A percentile compares a stretch with the other conserved stretches of the same genome.
Evolutionary conservation across 2,888 invertebrate genomes (phyloP).

Genomic region (Drosophila gaucha): DNA sequence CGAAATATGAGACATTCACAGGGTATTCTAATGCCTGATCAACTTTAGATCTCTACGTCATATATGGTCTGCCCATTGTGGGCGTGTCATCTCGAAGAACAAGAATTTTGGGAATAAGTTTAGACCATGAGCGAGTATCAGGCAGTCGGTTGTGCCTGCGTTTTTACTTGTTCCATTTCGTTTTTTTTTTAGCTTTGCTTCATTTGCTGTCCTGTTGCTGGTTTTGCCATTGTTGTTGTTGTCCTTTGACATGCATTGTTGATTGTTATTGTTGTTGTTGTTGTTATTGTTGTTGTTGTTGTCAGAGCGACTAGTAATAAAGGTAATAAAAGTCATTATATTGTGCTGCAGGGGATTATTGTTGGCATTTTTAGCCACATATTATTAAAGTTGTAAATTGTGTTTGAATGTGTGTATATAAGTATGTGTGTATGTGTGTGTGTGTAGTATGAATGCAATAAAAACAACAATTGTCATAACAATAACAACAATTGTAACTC

Average conservation of each 20-base stretch:
- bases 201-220: conserved; percentile 47
- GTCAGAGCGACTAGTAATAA: conserved; percentile 62
- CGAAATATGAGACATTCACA: too few species aligned
- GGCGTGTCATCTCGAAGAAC: too few species aligned
- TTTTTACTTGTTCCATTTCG: neutral
- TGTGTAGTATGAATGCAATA: conserved; percentile 6
- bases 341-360: conserved; percentile 76
- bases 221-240: conserved; percentile 44
- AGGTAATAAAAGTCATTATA: conserved; percentile 81
- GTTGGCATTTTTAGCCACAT: conserved; percentile 59
- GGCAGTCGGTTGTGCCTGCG: neutral
- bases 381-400: conserved; percentile 58
- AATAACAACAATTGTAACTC: conserved; percentile 20
- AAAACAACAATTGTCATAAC: conserved; percentile 28
- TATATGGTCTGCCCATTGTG: too few species aligned
- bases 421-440: conserved; percentile 2
- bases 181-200: conserved; percentile 24
- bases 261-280: conserved; percentile 28
- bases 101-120: too few species aligned
- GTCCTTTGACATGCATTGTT: conserved; percentile 59
- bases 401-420: neutral
- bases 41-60: too few species aligned
- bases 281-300: conserved; percentile 37
- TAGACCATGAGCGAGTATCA: neutral
- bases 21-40: too few species aligned